Percentiles rank a stretch among this genome's conserved stretches.
These are phyloP conservation scores for Megastigmus dorsalis DNA, from an alignment of 2,888 invertebrate species.

Conservation along the genomic window DNA sequence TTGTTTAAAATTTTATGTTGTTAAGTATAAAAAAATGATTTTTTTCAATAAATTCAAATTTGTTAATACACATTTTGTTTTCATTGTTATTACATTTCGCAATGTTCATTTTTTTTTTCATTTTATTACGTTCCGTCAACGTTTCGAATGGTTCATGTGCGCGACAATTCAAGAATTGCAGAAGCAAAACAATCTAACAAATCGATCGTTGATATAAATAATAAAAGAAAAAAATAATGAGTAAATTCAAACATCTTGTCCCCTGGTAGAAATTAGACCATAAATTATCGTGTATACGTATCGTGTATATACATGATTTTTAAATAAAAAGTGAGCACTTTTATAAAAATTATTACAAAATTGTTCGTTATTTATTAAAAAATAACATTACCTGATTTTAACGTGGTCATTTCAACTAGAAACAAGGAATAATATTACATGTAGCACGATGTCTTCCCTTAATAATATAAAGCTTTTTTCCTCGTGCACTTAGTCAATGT, in stretches of 20 bases:
- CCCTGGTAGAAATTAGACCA: no score
- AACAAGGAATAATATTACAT: background rate
- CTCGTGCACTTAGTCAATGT: slow-evolving; percentile 19
- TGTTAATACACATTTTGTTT: slow-evolving; percentile 36
- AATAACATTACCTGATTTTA: no score
- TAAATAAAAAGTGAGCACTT: no score
- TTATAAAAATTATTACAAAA: no score
- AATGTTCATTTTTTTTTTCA: background rate
- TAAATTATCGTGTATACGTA: no score
- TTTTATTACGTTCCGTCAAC: background rate
- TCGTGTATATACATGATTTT: no score
- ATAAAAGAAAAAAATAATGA: no score
- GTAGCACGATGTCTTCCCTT: slow-evolving; percentile 44
- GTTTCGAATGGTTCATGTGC: background rate
- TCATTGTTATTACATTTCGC: slow-evolving; percentile 3
- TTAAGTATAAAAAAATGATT: slow-evolving; percentile 16
- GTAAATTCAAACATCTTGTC: no score
- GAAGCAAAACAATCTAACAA: slow-evolving; percentile 21
- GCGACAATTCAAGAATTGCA: slow-evolving; percentile 16
- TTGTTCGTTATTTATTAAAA: background rate
- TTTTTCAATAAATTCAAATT: slow-evolving; percentile 30
- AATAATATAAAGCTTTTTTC: slow-evolving; percentile 33
- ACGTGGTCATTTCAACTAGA: background rate
- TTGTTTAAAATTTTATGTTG: slow-evolving; percentile 35
- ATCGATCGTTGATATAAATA: slow-evolving; percentile 14